These are phyloP conservation scores for Troides helena DNA, from an alignment of 2,888 invertebrate species.

Conservation along the genomic window DNA sequence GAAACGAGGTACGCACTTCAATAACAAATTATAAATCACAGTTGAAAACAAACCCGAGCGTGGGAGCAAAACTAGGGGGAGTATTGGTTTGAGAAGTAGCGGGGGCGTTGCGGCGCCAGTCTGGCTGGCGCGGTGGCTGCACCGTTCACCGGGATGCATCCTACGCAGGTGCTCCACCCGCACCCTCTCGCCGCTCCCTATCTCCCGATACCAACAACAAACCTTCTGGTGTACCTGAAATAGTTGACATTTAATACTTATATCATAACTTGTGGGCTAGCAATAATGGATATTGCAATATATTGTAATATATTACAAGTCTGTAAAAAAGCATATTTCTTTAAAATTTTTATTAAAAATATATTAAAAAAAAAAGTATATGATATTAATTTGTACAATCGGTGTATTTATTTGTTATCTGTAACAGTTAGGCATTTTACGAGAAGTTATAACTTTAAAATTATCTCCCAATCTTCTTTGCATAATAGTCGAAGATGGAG, in stretches of 20 bases:
- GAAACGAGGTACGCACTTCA: conserved; percentile 66
- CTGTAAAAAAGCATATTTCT: no score
- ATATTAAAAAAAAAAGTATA: no score
- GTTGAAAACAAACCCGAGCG: conserved; percentile 74
- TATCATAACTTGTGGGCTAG: no score
- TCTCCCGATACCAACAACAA: neutral
- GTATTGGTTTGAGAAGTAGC: conserved; percentile 34
- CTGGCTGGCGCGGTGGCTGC: conserved; percentile 68
- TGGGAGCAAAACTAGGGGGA: conserved; percentile 42
- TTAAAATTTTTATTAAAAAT: no score
- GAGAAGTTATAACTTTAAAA: no score
- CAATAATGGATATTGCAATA: no score
- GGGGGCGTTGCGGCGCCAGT: conserved; percentile 60
- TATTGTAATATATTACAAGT: no score
- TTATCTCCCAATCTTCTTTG: no score
- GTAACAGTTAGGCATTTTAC: no score
- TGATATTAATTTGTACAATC: no score
- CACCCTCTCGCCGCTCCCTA: conserved; percentile 31
- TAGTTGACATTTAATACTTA: neutral
- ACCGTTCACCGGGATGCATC: conserved; percentile 57
- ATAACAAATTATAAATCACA: conserved; percentile 80
- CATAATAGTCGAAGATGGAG: no score
- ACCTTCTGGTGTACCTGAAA: conserved; percentile 16
- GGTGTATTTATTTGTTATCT: no score
- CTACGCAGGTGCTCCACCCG: conserved; percentile 64